Base-by-base conservation (phyloP, 2,888 invertebrate genomes). In the Sisyra terminalis region DNA sequence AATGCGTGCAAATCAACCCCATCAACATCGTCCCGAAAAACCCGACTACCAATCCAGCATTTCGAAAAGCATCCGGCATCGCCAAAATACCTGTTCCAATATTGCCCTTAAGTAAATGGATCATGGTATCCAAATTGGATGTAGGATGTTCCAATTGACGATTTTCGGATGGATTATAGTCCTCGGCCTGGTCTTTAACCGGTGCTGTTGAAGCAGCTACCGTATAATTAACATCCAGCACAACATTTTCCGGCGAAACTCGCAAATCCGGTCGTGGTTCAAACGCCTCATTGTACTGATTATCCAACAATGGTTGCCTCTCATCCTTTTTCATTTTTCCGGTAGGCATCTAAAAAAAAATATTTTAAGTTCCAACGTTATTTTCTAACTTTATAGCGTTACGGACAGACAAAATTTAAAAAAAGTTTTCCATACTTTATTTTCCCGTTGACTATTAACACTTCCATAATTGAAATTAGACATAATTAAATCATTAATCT, bases 1-100 rank as follows among this genome's bases (percentile, higher is more conserved):
- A 93, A 60, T 93, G 90, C 10, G 88, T 84, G 59, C 89, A 89
- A 50, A 92, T 74, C n/a, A 74, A 65, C 10, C 90, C 92, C 71
- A 93, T 81, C 10, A 86, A 53, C 44, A 88, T 61, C 1, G 90
- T 78, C 3, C 88, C 84, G 52, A 83, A 69, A 16, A 86, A 71
- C 49, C 93, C 92, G 46, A 90, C 73, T 55, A 81, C 73, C 44
- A 93, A 68, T 9, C 94, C 94, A 44, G 92, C 81, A 66, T 93
- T 86, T 59, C 82, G 79, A 57, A 93, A 86, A 11, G 92, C 93
- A 64, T 89, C 80, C 3, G 97, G 96, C 86, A 98, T 89, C 6
- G 97, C 96, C 50, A 97, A 66, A 51, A 97, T 92, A 3, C 97
- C 97, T 1, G 96, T 94, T 6, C 94, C 94, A 16, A 31, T 36